A percentile compares a stretch with the other conserved stretches of the same genome.
These are phyloP conservation scores for Nibea coibor DNA, from an alignment of 2,113 vertebrate species.

Conservation along the genomic window DNA sequence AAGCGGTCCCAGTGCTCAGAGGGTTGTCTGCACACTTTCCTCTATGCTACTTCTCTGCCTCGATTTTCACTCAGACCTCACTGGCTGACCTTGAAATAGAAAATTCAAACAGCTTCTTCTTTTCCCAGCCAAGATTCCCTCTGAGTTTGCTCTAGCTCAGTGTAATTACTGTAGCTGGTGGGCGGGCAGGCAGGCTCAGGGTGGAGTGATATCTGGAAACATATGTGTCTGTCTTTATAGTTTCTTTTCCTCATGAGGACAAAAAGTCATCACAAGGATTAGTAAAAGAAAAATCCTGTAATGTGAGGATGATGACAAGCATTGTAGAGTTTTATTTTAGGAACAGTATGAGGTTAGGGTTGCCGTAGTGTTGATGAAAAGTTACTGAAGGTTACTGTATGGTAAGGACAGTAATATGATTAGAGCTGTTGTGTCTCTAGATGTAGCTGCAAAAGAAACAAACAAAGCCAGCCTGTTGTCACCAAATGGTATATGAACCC, in stretches of 20 bases:
- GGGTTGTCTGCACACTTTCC: slow-evolving; percentile 9
- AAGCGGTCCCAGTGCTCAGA: slow-evolving; percentile 8
- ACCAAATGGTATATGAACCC: no score
- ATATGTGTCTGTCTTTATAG: neutral
- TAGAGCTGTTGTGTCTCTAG: neutral
- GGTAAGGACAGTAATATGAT: neutral
- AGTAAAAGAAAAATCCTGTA: neutral
- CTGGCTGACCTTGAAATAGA: slow-evolving; percentile 43
- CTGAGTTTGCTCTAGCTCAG: slow-evolving; percentile 3
- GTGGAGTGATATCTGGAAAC: neutral
- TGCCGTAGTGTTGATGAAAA: neutral
- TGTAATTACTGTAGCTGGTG: slow-evolving; percentile 21
- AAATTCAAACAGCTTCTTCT: slow-evolving; percentile 32
- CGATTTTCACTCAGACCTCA: slow-evolving; percentile 28
- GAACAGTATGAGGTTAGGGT: neutral
- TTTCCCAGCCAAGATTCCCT: slow-evolving; percentile 22
- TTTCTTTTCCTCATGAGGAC: neutral
- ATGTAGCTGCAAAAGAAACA: neutral
- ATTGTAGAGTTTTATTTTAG: neutral
- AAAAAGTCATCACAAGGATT: neutral
- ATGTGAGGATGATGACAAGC: neutral
- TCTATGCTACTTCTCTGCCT: slow-evolving; percentile 4
- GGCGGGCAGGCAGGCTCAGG: neutral
- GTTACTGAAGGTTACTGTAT: neutral
- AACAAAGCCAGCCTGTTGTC: neutral